Evolutionary conservation across 2,113 vertebrate species (phyloP).

Genomic region (Eptesicus fuscus): DNA sequence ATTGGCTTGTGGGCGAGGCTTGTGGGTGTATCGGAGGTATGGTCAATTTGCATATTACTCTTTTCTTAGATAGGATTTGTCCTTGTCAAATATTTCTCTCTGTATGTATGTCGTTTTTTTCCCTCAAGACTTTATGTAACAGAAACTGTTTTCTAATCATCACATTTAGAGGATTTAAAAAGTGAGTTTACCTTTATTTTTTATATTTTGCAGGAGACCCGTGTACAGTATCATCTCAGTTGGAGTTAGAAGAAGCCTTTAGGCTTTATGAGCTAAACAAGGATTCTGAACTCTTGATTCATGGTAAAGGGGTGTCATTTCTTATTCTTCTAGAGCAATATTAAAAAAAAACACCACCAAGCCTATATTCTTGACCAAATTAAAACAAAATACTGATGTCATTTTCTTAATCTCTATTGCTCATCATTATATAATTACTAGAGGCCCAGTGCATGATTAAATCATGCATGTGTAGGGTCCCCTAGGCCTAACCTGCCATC

Average conservation of each 20-base stretch:
- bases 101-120: not conserved
- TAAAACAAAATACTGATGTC: not conserved
- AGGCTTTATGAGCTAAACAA: slow-evolving; percentile 98
- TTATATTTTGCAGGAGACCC: slow-evolving; percentile 90
- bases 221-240: slow-evolving; percentile 97
- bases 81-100: not conserved
- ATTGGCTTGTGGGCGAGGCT: too few species aligned
- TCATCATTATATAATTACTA: not conserved
- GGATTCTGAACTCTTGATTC: slow-evolving; percentile 98
- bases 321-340: not conserved
- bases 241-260: slow-evolving; percentile 98
- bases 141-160: not conserved
- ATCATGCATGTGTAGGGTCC: too few species aligned
- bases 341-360: not conserved
- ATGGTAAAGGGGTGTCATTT: slow-evolving; percentile 83
- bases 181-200: slow-evolving; percentile 38
- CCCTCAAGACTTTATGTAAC: not conserved
- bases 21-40: too few species aligned
- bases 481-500: too few species aligned
- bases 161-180: not conserved
- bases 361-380: not conserved
- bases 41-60: too few species aligned
- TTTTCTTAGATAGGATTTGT: too few species aligned
- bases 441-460: too few species aligned
- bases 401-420: not conserved